These are phyloP conservation scores for Hyposmocoma kahamanoa DNA, from an alignment of 1,140 invertebrate genomes.

Conservation along the genomic window DNA sequence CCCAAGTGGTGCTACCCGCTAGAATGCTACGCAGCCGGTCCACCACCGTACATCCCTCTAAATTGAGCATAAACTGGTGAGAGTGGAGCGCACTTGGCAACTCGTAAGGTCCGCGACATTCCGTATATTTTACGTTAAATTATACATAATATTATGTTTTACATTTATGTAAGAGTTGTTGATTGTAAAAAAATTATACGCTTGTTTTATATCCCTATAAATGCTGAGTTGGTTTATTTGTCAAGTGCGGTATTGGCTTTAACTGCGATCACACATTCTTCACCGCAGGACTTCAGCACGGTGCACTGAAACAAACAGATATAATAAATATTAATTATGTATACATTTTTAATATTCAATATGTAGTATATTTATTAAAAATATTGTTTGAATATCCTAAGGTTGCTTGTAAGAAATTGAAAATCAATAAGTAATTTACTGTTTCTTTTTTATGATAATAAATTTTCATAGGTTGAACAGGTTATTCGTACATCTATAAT, in stretches of 20 bases:
- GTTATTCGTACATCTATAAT: too few species aligned
- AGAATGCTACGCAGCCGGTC: too few species aligned
- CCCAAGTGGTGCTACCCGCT: too few species aligned
- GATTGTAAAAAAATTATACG: conserved; percentile 71
- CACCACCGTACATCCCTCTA: too few species aligned
- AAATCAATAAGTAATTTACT: too few species aligned
- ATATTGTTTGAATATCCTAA: too few species aligned
- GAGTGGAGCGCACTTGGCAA: background rate
- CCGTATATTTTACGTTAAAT: conserved; percentile 65
- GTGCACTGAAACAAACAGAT: conserved; percentile 81
- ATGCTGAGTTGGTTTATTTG: conserved; percentile 82
- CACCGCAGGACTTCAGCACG: conserved; percentile 92
- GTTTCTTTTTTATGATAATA: too few species aligned
- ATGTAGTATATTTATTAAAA: too few species aligned
- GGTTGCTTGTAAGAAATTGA: too few species aligned
- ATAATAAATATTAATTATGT: background rate
- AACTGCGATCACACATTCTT: conserved; percentile 94
- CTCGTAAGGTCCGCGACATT: conserved; percentile 30
- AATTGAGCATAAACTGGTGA: too few species aligned
- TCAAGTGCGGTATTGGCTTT: conserved; percentile 95
- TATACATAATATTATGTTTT: conserved; percentile 73
- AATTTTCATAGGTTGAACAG: too few species aligned
- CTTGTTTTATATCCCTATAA: conserved; percentile 67
- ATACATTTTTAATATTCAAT: background rate
- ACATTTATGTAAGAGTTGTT: conserved; percentile 73